A percentile compares a stretch with the other conserved stretches of the same genome.
Conservation (phyloP, 2,797 vertebrate species). For the Protosalanx chinensis region DNA sequence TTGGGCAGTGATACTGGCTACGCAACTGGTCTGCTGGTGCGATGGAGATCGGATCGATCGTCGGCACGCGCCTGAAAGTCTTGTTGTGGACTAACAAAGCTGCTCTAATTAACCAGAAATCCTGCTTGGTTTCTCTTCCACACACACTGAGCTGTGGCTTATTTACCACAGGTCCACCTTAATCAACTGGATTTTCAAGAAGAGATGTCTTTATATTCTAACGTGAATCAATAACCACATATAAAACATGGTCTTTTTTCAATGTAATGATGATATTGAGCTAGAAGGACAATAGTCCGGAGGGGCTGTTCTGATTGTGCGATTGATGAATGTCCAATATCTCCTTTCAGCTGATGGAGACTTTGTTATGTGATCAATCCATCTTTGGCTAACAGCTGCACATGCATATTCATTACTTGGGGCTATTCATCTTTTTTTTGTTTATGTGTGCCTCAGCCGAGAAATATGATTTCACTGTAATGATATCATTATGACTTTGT, state of each 20-base stretch:
- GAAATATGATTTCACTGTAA: constrained; percentile 44
- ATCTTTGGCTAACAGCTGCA: constrained; percentile 36
- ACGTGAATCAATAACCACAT: constrained; percentile 18
- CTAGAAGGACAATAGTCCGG: constrained; percentile 13
- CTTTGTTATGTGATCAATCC: constrained; percentile 35
- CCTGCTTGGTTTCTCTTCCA: neutral
- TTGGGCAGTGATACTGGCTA: constrained; percentile 56
- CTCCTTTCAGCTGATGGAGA: constrained; percentile 20
- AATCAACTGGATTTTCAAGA: neutral
- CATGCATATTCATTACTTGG: constrained; percentile 48
- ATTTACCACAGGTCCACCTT: constrained; percentile 18
- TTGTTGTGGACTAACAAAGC: constrained; percentile 59
- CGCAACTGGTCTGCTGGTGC: constrained; percentile 48
- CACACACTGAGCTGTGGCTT: constrained; percentile 16
- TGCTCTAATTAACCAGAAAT: constrained; percentile 62
- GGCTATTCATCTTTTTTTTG: constrained; percentile 24
- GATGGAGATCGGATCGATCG: constrained; percentile 66
- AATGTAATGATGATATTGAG: constrained; percentile 15
- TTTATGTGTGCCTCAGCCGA: constrained; percentile 14
- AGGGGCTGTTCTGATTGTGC: constrained; percentile 22
- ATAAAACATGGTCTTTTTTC: constrained; percentile 25
- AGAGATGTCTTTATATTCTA: constrained; percentile 22
- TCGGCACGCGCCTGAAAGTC: constrained; percentile 45
- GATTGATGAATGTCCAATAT: constrained; percentile 30
- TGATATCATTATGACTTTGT: constrained; percentile 40